Evolutionary conservation across 2,797 vertebrate genomes (phyloP).

Genomic region (Denticeps clupeoides): DNA sequence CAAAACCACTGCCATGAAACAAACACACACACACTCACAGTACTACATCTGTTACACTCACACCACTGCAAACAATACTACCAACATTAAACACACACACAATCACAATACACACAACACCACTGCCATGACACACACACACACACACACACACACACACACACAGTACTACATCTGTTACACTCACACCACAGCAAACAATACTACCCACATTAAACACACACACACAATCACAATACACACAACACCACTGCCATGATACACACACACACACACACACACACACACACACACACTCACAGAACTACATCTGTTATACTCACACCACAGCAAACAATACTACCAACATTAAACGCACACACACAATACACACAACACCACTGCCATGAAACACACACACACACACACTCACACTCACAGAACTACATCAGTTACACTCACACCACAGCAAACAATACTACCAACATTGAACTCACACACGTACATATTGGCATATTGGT

Average conservation of each 20-base stretch:
- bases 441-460: neutral
- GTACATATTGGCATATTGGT: too few species aligned
- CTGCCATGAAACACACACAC: neutral
- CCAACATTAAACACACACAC: too few species aligned
- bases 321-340: too few species aligned
- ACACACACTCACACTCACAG: constrained; percentile 4
- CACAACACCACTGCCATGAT: neutral
- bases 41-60: neutral
- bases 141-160: too few species aligned
- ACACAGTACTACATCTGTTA: too few species aligned
- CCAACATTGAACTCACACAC: too few species aligned
- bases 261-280: constrained; percentile 9
- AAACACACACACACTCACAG: constrained; percentile 2
- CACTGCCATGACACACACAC: too few species aligned
- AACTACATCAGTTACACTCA: neutral
- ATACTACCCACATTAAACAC: too few species aligned
- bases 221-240: neutral
- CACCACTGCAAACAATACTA: neutral
- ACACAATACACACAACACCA: neutral
- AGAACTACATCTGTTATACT: constrained; percentile 10
- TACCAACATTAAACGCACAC: constrained; percentile 2
- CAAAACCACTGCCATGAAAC: neutral
- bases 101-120: too few species aligned
- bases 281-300: constrained; percentile 17
- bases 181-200: too few species aligned